Evolutionary conservation across 1,140 invertebrate genomes (phyloP).

Genomic region (Goniozus legneri): DNA sequence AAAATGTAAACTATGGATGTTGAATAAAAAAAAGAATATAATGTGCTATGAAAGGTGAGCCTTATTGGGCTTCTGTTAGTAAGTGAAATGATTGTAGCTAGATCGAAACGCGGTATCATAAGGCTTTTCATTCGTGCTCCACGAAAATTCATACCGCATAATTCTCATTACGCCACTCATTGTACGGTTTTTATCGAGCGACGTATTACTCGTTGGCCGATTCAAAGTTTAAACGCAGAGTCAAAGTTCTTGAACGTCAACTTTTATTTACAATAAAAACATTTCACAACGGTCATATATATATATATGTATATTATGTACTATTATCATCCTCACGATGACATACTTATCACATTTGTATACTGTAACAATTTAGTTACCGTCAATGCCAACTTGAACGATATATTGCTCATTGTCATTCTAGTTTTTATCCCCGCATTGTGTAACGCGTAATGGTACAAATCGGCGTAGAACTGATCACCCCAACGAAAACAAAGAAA

Average conservation of each 20-base stretch:
- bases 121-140: no score
- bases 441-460: slow-evolving; percentile 59
- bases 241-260: no score
- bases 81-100: not conserved
- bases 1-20: not conserved
- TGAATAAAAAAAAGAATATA: not conserved
- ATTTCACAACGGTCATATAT: no score
- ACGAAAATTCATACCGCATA: no score
- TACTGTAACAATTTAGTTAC: slow-evolving; percentile 40
- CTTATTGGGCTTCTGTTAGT: not conserved
- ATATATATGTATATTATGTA: no score
- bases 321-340: no score
- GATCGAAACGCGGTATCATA: no score
- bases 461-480: slow-evolving; percentile 66
- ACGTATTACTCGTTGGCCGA: no score
- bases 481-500: slow-evolving; percentile 31
- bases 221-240: no score
- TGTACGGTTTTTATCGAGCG: no score
- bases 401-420: slow-evolving; percentile 37
- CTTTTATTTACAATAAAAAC: no score
- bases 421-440: slow-evolving; percentile 47
- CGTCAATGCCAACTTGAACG: slow-evolving; percentile 42
- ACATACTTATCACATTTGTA: slow-evolving; percentile 51
- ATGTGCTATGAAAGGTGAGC: not conserved
- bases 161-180: no score